phyloP scores from a whole-genome alignment of 1,140 invertebrate species.

The Drosophila albomicans region DNA sequence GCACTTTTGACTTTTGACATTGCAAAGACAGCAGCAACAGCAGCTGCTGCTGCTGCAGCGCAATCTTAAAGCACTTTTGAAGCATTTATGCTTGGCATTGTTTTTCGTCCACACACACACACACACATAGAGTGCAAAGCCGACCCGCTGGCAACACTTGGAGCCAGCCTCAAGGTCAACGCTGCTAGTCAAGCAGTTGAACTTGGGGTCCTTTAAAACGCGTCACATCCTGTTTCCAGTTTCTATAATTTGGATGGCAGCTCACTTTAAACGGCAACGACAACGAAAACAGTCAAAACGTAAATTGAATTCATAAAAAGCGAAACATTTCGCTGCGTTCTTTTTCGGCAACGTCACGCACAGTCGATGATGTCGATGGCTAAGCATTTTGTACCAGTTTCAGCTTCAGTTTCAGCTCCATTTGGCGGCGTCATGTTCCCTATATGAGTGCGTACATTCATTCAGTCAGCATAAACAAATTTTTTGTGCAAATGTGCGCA shows the following conservation, averaged over 20 bases:
- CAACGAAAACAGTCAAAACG: conserved; percentile 3
- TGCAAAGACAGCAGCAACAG: conserved; percentile 50
- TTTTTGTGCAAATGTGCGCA: conserved; percentile 69
- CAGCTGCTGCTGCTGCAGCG: conserved; percentile 6
- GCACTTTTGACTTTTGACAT: conserved; percentile 84
- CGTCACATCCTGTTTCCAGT: conserved; percentile 8
- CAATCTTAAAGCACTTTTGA: conserved; percentile 62
- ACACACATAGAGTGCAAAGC: neutral
- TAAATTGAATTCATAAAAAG: conserved; percentile 65
- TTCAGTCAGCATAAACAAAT: conserved; percentile 67
- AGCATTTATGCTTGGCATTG: conserved; percentile 73
- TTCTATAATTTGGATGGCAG: conserved; percentile 11
- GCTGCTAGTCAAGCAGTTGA: conserved; percentile 48
- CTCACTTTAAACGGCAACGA: conserved; percentile 23
- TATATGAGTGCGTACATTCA: conserved; percentile 1
- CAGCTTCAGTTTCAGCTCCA: conserved; percentile 13
- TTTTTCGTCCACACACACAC: conserved; percentile 40
- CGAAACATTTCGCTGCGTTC: conserved; percentile 8
- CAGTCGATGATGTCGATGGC: conserved; percentile 52
- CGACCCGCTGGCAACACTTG: conserved; percentile 41
- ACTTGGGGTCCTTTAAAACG: conserved; percentile 66
- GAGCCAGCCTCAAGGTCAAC: conserved; percentile 57
- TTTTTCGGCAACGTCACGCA: conserved; percentile 47
- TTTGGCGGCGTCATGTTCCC: conserved; percentile 49
- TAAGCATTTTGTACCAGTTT: conserved; percentile 30